Conservation (phyloP, 2,888 invertebrate species). For the Orchesella flavescens region DNA sequence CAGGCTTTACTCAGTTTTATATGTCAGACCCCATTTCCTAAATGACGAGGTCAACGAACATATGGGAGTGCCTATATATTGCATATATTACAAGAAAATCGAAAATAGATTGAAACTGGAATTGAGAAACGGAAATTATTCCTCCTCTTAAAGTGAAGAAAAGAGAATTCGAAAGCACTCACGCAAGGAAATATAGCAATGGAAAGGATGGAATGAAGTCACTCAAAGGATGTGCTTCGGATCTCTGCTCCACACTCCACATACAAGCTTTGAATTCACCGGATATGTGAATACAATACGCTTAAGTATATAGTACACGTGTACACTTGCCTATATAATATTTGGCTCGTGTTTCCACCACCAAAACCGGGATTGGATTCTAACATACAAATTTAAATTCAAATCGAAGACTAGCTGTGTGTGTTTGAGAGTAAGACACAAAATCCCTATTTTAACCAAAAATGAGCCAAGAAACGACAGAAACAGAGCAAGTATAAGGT, state of each 20-base stretch:
- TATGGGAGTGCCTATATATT: slow-evolving; percentile 32
- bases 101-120: slow-evolving; percentile 60
- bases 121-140: slow-evolving; percentile 63
- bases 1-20: slow-evolving; percentile 34
- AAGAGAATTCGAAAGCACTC: slow-evolving; percentile 43
- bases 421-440: too few relatives aligned
- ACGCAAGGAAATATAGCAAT: slow-evolving; percentile 35
- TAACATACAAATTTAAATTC: slow-evolving; percentile 36
- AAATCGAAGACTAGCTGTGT: slow-evolving; percentile 30
- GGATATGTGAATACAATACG: not conserved
- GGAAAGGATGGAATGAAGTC: slow-evolving; percentile 31
- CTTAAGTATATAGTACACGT: not conserved
- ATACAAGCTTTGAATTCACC: not conserved
- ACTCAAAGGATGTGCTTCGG: slow-evolving; percentile 7
- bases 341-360: not conserved
- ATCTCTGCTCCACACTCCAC: not conserved
- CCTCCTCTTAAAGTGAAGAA: slow-evolving; percentile 54
- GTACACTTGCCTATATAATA: not conserved
- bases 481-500: too few relatives aligned
- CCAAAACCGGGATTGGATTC: not conserved
- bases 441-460: too few relatives aligned
- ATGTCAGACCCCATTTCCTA: slow-evolving; percentile 51
- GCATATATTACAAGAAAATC: slow-evolving; percentile 37
- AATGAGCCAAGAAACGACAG: too few relatives aligned
- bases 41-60: slow-evolving; percentile 61